These are phyloP conservation scores for Apis florea DNA, from an alignment of 1,140 invertebrate species.

Conservation along the genomic window DNA sequence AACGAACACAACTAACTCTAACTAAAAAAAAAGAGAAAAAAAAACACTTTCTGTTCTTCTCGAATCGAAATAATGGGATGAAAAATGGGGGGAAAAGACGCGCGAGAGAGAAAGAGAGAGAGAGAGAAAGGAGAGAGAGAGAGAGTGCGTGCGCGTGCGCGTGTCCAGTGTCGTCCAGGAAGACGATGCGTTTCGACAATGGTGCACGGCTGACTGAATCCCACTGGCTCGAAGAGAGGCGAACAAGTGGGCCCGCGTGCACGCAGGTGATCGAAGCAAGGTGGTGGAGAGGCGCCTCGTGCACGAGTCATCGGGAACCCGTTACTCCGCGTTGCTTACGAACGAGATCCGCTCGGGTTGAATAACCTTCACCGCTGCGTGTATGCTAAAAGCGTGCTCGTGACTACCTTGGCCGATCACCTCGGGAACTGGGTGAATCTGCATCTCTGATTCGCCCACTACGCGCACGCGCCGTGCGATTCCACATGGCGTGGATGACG, in stretches of 20 bases:
- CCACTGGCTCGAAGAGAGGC: conserved; percentile 51
- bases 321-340: conserved; percentile 63
- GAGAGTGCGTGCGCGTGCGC: neutral
- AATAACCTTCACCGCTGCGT: conserved; percentile 73
- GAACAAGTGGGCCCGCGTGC: conserved; percentile 27
- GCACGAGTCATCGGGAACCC: conserved; percentile 60
- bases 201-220: conserved; percentile 79
- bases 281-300: conserved; percentile 53
- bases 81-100: neutral
- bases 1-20: no score
- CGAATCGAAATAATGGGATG: neutral
- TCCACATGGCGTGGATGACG: neutral
- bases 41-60: neutral
- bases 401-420: conserved; percentile 47
- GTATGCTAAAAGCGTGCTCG: conserved; percentile 71
- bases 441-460: neutral
- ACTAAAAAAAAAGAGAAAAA: neutral
- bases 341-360: conserved; percentile 72
- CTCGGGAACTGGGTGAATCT: conserved; percentile 65
- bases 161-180: conserved; percentile 43
- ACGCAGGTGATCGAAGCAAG: conserved; percentile 52
- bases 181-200: conserved; percentile 76
- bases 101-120: neutral
- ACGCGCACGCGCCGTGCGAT: neutral
- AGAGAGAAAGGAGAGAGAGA: neutral